Evolutionary conservation across 2,113 vertebrate genomes (phyloP), one percentile per base, ranked within the genome.

Genomic region (Bubo scandiacus): DNA sequence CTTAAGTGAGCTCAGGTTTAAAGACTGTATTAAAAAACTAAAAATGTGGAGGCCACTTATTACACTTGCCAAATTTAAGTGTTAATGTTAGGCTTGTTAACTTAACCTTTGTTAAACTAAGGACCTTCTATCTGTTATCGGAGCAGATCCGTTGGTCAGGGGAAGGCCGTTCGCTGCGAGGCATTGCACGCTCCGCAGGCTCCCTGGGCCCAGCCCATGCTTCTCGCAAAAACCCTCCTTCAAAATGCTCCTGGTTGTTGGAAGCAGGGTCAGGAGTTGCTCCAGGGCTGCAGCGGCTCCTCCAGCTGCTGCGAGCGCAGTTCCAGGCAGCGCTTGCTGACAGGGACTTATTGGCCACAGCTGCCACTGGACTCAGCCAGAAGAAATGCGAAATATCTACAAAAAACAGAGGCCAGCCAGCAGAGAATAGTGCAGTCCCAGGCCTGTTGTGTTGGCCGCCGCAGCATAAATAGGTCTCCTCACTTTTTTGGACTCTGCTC

Each of bases 371-470:
- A 36, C 45, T 89, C 68, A 92, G 72, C 0, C 0, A 47, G 88
- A 36, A 91, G 94, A 94, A 95, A 96, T 91, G 86, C 16, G 42
- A 59, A 89, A 84, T 87, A 84, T 43, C 86, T 63, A 6, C n/a
- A 1, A 10, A 74, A 67, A 65, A 1, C 81, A 22, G 62, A 26
- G 40, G 70, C 52, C 30, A 9, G 30, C 15, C 61, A 49, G 57
- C 57, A 23, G 86, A 38, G 51, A 54, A 6, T 0, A 5, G 80
- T 2, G 65, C 11, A 3, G 42, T 5, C 40, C 45, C 0, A 2
- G 58, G 59, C 36, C 58, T 23, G 29, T 29, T 18, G n/a, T 1
- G 1, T 42, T 65, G 88, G 25, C 45, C 1, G 3, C 62, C 14
- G 62, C 21, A 2, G 49, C 51, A 11, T 15, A 8, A 75, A 12